Conservation (phyloP, 1,140 invertebrate genomes). For the Heliconius melpomene region DNA sequence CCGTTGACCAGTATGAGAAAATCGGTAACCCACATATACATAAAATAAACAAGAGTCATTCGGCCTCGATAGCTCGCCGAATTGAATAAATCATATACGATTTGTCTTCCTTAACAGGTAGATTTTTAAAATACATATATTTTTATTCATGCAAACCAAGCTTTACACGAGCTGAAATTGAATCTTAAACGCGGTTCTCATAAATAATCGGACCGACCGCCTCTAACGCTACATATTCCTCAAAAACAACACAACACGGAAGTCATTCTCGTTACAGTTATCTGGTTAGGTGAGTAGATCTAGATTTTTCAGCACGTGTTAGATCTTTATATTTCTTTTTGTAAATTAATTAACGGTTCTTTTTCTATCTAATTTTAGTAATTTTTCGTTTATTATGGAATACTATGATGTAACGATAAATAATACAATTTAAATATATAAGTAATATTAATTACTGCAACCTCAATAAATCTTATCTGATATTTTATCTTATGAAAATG, state of each 20-base stretch:
- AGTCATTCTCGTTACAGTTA: slow-evolving; percentile 47
- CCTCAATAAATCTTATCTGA: neutral
- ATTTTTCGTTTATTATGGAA: neutral
- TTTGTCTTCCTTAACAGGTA: slow-evolving; percentile 76
- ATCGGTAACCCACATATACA: slow-evolving; percentile 67
- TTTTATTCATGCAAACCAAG: slow-evolving; percentile 77
- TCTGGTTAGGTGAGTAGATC: slow-evolving; percentile 25
- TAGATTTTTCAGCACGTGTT: slow-evolving; percentile 40
- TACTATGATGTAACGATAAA: neutral
- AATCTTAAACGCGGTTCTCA: slow-evolving; percentile 73
- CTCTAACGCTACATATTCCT: slow-evolving; percentile 55
- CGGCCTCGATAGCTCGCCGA: slow-evolving; percentile 63
- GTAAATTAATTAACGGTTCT: neutral
- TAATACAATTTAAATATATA: neutral
- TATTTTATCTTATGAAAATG: slow-evolving; percentile 1
- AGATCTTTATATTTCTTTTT: slow-evolving; percentile 25
- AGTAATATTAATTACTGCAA: neutral
- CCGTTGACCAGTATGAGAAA: slow-evolving; percentile 57
- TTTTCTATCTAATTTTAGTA: neutral
- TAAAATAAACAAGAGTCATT: slow-evolving; percentile 62
- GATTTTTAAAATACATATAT: slow-evolving; percentile 74
- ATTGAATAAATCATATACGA: slow-evolving; percentile 73
- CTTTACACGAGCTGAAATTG: slow-evolving; percentile 76
- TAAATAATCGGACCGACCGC: slow-evolving; percentile 68
- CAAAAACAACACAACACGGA: slow-evolving; percentile 68